Evolutionary conservation across 2,797 vertebrate genomes (phyloP).

Genomic region (Cossypha heuglini): DNA sequence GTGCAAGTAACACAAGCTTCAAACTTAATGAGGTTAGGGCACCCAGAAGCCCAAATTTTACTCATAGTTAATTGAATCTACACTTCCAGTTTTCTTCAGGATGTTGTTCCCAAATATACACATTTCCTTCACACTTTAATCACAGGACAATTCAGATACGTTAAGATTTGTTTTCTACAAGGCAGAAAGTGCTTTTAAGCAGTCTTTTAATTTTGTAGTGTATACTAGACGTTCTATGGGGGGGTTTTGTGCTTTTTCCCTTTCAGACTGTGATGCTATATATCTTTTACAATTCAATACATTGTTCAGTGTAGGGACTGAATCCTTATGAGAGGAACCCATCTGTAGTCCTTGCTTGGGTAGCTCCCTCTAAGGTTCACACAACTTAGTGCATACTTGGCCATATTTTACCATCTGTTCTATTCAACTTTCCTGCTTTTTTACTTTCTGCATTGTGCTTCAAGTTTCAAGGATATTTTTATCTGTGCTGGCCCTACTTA

Average conservation of each 20-base stretch:
- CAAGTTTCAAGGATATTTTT: not conserved
- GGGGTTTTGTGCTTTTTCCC: not conserved
- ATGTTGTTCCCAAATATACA: not conserved
- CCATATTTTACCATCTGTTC: not conserved
- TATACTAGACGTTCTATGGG: not conserved
- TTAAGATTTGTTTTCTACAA: not conserved
- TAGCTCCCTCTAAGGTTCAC: not conserved
- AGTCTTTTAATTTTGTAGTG: not conserved
- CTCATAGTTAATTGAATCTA: not conserved
- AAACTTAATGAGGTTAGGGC: not conserved
- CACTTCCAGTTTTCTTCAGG: not conserved
- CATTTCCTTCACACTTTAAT: not conserved
- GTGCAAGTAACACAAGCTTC: not conserved
- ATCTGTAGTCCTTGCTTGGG: rapidly evolving
- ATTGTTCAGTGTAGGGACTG: rapidly evolving
- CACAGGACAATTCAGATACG: not conserved
- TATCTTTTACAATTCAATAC: not conserved
- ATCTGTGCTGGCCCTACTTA: not conserved
- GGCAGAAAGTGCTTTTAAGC: not conserved
- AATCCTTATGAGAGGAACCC: not conserved
- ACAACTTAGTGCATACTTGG: rapidly evolving
- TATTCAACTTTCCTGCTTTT: not conserved
- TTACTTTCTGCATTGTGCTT: not conserved
- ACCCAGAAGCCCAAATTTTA: not conserved
- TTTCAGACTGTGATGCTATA: not conserved